Evolutionary conservation across 2,888 invertebrate species (phyloP), one percentile per base, ranked within the genome.

Genomic region (Dasypolia templi): DNA sequence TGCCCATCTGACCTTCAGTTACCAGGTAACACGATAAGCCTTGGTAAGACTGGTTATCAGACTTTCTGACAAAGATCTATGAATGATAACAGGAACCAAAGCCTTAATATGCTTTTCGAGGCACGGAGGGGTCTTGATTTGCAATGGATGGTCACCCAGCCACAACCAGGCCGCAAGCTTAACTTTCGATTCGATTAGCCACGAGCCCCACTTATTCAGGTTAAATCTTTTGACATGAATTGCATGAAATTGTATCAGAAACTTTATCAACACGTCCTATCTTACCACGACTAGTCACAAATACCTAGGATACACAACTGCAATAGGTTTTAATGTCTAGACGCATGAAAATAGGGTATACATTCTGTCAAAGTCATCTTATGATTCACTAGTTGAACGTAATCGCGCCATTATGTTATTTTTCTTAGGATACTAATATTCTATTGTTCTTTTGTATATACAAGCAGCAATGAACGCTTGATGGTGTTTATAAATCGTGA

Each of bases 401-500:
- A 26, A 14, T 53, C 12, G 51, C 51, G 26, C 35, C n/a, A 62
- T n/a, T 2, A 19, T 55, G 17, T 12, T 22, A 22, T 49, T 53
- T 73, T 63, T 73, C 42, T 19, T 49, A 19, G 26, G 14, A 51
- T 56, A 49, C 46, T 70, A 67, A 59, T 67, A 12, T 42, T n/a
- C 66, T 64, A 79, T 71, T 81, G 67, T 83, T 83, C 51, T 72
- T 59, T 61, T 35, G 29, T 51, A 42, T 62, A 46, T 19, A 63
- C 78, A 73, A 73, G 35, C 29, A 56, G 19, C 19, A 14, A 19
- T 42, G 19, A 42, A 9, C 26, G 32, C 29, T 49, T 51, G 26
- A 62, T 80, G 14, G 61, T 55, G n/a, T 58, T 70, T 35, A 63
- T 39, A 53, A 59, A 59, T 49, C 11, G 22, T 44, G 29, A 32